Conservation (phyloP, 2,113 vertebrate species). For the Craseonycteris thonglongyai region DNA sequence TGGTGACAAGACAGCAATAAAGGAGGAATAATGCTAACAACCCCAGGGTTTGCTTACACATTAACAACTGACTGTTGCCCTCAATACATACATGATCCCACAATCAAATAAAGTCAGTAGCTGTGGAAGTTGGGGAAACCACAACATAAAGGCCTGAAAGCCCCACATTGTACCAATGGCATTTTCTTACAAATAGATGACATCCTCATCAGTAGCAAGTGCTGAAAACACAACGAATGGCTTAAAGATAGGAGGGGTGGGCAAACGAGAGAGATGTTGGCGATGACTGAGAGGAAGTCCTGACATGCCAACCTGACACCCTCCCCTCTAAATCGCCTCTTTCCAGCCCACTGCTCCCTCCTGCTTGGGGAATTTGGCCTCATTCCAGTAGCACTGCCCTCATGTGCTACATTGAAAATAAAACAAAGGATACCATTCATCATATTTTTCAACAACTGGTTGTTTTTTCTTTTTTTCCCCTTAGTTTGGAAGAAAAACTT, state of each 20-base stretch:
- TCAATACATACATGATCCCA: not conserved
- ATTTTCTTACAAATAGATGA: constrained; percentile 40
- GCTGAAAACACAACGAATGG: constrained; percentile 3
- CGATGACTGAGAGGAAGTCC: not conserved
- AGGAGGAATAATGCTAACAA: not conserved
- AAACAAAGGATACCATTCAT: constrained; percentile 56
- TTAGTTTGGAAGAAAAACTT: constrained; percentile 50
- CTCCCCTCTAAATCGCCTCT: not conserved
- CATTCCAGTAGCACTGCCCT: not conserved
- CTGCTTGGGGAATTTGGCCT: not conserved
- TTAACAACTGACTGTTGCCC: not conserved
- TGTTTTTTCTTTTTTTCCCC: not conserved
- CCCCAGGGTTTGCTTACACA: not conserved
- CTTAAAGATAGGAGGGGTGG: not conserved
- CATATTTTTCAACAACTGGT: constrained; percentile 59
- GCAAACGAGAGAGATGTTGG: not conserved
- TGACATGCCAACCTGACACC: not conserved
- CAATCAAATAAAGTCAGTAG: not conserved
- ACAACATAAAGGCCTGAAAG: constrained; percentile 35
- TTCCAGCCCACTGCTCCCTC: not conserved
- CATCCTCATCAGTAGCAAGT: constrained; percentile 28
- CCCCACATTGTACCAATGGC: not conserved
- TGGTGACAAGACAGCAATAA: constrained; percentile 64
- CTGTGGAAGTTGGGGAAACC: constrained; percentile 16
- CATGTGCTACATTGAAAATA: not conserved